Conservation (phyloP, 2,797 vertebrate genomes). For the Sebastes minor region DNA sequence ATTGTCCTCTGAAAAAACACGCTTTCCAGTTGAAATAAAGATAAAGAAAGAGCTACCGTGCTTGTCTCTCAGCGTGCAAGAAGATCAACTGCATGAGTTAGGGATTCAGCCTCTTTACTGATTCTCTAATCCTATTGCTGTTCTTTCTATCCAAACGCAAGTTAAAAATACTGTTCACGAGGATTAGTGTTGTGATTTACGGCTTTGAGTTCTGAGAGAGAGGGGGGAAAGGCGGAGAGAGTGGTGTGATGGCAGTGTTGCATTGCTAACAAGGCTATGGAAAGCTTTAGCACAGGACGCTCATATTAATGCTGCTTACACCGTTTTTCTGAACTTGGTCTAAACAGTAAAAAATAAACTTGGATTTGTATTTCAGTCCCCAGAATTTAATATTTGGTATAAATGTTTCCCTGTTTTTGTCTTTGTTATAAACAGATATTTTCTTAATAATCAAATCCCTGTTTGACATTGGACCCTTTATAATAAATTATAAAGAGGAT, state of each 20-base stretch:
- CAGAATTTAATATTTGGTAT: background rate
- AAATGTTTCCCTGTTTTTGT: background rate
- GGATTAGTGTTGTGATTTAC: conserved; percentile 85
- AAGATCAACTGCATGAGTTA: conserved; percentile 75
- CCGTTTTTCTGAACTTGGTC: background rate
- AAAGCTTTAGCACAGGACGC: conserved; percentile 18
- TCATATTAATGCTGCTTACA: background rate
- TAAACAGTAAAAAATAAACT: background rate
- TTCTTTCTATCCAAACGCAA: conserved; percentile 80
- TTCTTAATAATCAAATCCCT: background rate
- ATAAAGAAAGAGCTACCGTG: conserved; percentile 29
- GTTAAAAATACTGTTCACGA: conserved; percentile 86
- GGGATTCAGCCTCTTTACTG: conserved; percentile 76
- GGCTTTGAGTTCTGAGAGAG: conserved; percentile 74
- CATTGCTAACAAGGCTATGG: conserved; percentile 48
- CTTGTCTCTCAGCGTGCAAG: conserved; percentile 57
- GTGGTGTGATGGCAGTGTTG: conserved; percentile 52
- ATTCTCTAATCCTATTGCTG: conserved; percentile 85
- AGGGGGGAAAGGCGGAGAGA: conserved; percentile 55
- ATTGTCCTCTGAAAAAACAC: background rate
- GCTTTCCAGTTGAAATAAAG: conserved; percentile 36
- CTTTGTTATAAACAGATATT: background rate
- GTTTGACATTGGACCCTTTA: background rate
- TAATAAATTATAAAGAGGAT: background rate
- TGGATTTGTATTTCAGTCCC: background rate